phyloP scores from a whole-genome alignment of 1,140 invertebrate genomes.

The Hermetia illucens region DNA sequence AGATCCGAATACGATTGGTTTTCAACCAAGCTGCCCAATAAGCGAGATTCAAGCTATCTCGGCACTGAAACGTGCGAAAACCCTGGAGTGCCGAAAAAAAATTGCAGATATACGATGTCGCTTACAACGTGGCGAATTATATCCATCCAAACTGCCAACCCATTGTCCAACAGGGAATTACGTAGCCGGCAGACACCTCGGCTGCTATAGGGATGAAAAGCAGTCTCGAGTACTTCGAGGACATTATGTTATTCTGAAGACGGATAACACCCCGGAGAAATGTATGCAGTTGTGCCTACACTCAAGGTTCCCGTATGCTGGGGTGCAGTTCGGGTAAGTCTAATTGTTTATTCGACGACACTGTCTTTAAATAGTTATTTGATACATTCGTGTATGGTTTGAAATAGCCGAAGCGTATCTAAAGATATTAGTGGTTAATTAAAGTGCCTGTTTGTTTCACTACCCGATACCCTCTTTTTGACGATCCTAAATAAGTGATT shows the following conservation, averaged over 20 bases:
- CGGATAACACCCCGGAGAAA: constrained; percentile 57
- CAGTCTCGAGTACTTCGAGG: constrained; percentile 58
- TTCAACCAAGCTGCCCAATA: constrained; percentile 65
- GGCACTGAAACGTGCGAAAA: constrained; percentile 75
- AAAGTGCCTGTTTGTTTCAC: no score
- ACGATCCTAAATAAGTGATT: no score
- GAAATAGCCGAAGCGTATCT: no score
- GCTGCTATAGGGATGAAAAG: constrained; percentile 78
- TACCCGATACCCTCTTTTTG: no score
- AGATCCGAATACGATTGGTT: constrained; percentile 48
- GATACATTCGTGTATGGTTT: no score
- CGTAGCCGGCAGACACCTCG: constrained; percentile 50
- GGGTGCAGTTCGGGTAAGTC: constrained; percentile 76
- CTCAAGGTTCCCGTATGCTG: constrained; percentile 79
- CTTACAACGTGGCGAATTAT: constrained; percentile 56
- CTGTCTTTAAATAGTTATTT: no score
- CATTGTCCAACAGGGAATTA: constrained; percentile 53
- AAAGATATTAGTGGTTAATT: no score
- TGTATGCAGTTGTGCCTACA: constrained; percentile 81
- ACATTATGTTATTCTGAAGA: constrained; percentile 62
- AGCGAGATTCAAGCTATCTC: constrained; percentile 70
- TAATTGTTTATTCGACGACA: no score
- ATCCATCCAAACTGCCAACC: constrained; percentile 58
- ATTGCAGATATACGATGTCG: constrained; percentile 76
- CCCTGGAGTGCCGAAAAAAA: constrained; percentile 70